Conservation (phyloP, 2,888 invertebrate species). For the Sturmia bella region DNA sequence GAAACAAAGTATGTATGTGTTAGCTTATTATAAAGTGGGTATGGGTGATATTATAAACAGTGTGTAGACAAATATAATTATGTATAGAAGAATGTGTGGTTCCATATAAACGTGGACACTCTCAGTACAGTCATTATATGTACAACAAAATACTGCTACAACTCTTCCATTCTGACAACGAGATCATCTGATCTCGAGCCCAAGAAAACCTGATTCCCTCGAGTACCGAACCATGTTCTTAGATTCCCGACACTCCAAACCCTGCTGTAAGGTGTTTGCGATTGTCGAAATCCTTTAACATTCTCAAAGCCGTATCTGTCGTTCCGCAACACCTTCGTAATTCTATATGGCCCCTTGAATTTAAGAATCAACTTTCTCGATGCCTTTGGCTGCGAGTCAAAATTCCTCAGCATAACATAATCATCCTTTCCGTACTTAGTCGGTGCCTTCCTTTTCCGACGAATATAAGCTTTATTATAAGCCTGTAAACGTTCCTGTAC, state of each 20-base stretch:
- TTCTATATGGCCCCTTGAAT: not conserved
- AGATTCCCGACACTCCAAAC: slow-evolving; percentile 57
- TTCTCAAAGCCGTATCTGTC: slow-evolving; percentile 41
- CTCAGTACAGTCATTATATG: too few relatives aligned
- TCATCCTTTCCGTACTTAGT: not conserved
- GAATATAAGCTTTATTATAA: not conserved
- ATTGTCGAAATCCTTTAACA: slow-evolving; percentile 55
- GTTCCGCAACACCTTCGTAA: not conserved
- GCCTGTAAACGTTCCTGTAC: not conserved
- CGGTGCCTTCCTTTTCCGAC: not conserved
- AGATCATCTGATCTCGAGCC: slow-evolving; percentile 44
- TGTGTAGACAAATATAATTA: too few relatives aligned
- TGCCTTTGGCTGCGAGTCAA: too few relatives aligned
- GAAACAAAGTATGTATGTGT: too few relatives aligned
- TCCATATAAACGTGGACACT: too few relatives aligned
- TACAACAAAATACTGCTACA: slow-evolving; percentile 47
- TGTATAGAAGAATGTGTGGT: too few relatives aligned
- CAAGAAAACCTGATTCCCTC: not conserved
- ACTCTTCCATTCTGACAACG: slow-evolving; percentile 41
- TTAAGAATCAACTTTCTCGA: not conserved
- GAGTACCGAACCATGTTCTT: slow-evolving; percentile 48
- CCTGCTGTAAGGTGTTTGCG: slow-evolving; percentile 45
- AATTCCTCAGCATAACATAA: slow-evolving; percentile 24
- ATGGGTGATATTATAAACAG: too few relatives aligned
- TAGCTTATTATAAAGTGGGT: too few relatives aligned